phyloP scores from a whole-genome alignment of 2,888 invertebrate species.

The Drosophila imparisetae region DNA sequence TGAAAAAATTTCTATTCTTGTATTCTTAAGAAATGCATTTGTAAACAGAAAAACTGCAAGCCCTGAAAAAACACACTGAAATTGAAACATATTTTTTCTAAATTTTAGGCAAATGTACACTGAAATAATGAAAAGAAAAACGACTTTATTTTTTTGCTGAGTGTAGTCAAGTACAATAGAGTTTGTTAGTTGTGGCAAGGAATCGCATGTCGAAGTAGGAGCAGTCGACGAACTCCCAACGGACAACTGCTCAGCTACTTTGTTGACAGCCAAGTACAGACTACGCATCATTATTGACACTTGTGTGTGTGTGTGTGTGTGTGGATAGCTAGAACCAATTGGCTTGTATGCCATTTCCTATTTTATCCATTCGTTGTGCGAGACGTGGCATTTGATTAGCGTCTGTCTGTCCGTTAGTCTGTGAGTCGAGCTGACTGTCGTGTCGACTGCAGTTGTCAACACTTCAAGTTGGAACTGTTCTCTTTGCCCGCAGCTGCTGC shows the following conservation, averaged over 20 bases:
- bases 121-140: too few relatives aligned
- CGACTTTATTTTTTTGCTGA: neutral
- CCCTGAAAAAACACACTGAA: too few relatives aligned
- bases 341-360: constrained; percentile 23
- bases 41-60: neutral
- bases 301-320: neutral
- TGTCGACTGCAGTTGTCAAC: constrained; percentile 40
- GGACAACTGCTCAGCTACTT: neutral
- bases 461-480: constrained; percentile 27
- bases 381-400: constrained; percentile 69
- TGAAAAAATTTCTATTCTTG: neutral
- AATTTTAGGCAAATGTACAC: too few relatives aligned
- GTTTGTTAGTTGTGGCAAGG: neutral
- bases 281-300: neutral
- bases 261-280: constrained; percentile 1
- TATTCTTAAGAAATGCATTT: neutral
- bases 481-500: constrained; percentile 1
- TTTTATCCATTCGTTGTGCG: constrained; percentile 23
- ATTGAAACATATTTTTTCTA: too few relatives aligned
- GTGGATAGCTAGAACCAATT: constrained; percentile 16
- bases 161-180: neutral
- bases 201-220: neutral
- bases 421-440: constrained; percentile 36
- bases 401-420: constrained; percentile 44
- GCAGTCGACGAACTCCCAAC: neutral